Conservation (phyloP, 2,113 vertebrate species). For the Amblyopsis rosae region DNA sequence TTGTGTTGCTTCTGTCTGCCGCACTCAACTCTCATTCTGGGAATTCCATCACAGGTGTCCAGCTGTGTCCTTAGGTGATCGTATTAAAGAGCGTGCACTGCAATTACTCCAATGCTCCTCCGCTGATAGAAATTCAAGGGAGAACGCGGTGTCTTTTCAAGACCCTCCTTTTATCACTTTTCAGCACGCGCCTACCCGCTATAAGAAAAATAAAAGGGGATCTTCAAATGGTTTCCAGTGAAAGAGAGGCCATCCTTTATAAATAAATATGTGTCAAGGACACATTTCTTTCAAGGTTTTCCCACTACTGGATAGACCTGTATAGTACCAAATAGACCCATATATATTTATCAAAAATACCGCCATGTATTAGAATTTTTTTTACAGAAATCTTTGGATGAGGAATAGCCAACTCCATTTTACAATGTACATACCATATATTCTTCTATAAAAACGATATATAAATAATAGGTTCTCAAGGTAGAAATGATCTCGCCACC, state of each 20-base stretch:
- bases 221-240: constrained; percentile 28
- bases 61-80: constrained; percentile 52
- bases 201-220: constrained; percentile 19
- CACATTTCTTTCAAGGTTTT: constrained; percentile 43
- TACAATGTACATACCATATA: too few species aligned
- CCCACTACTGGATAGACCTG: constrained; percentile 4
- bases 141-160: constrained; percentile 1
- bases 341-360: too few species aligned
- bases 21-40: constrained; percentile 32
- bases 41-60: constrained; percentile 55
- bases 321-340: too few species aligned
- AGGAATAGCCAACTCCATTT: too few species aligned
- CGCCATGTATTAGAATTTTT: too few species aligned
- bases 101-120: constrained; percentile 56
- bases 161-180: background rate
- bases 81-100: constrained; percentile 42
- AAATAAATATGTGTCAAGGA: constrained; percentile 61
- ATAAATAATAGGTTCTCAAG: too few species aligned
- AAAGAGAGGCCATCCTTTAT: constrained; percentile 38
- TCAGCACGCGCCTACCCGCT: constrained; percentile 5
- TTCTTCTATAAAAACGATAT: too few species aligned
- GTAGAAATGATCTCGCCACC: too few species aligned
- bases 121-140: constrained; percentile 29
- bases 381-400: too few species aligned
- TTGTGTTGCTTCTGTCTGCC: constrained; percentile 27